Base-by-base conservation (phyloP, 2,888 invertebrate genomes). In the Gymnocheta viridis region DNA sequence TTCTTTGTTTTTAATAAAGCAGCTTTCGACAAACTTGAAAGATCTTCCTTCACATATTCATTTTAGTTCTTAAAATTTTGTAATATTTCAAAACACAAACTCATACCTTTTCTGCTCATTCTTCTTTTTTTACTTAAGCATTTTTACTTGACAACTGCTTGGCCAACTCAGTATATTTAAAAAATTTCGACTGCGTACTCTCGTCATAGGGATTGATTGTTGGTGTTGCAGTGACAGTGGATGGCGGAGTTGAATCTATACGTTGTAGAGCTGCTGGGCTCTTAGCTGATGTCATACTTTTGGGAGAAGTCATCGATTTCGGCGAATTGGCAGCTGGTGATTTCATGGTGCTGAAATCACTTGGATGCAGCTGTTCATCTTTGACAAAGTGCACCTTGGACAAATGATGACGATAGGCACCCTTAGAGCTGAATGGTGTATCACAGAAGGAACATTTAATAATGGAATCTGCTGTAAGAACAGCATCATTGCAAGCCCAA, bases 131-230 rank as follows among this genome's bases (percentile, higher is more conserved):
- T 12, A 17, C 87, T 95, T 96, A 97, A 94, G 96, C 96, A 94
- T 98, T 98, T 94, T 98, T 98, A 93, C 98, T 98, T 92, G 98
- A 98, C 92, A 99, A 94, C 93, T 99, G 98, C 93, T 98, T 98
- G 90, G 99, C 99, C 93, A 99, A 95, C 93, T 99, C 98, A 91
- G 98, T 98, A 93, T 99, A 99, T 94, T 98, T 98, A 88, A 98
- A 95, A 94, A 98, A 98, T 94, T 98, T 99, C 89, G 98, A 98
- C 93, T 98, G 98, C 66, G 98, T 97, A 91, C 97, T 97, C 92
- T 98, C 98, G 90, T 97, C 97, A 90, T 95, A 96, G 38, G 94
- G 92, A 92, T 94, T 92, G 76, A 93, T 93, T 84, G 94, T 94
- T 87, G 88, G 86, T 24, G 87, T 86, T 60, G 81, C 64, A n/a